Conservation (phyloP, 1,140 invertebrate genomes). For the Chrysopa pallens region DNA sequence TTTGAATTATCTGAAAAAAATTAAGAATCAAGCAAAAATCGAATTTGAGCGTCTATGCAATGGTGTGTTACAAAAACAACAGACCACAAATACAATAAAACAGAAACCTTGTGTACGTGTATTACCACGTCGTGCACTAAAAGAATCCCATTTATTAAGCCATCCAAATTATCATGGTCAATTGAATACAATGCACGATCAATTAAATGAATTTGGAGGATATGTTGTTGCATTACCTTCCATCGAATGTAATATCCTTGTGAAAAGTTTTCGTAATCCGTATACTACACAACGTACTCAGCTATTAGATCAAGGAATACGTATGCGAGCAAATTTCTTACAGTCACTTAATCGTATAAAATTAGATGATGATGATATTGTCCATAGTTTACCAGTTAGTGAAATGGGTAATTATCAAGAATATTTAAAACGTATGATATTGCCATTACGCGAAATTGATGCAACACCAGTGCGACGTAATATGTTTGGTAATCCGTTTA, state of each 20-base stretch:
- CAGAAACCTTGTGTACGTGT: constrained; percentile 38
- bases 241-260: too few relatives aligned
- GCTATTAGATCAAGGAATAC: constrained; percentile 15
- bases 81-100: background rate
- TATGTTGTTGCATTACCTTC: too few relatives aligned
- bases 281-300: too few relatives aligned
- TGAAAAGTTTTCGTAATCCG: too few relatives aligned
- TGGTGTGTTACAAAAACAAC: background rate
- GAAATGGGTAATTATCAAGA: constrained; percentile 98
- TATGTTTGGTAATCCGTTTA: constrained; percentile 96
- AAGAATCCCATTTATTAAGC: constrained; percentile 41
- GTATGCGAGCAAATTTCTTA: constrained; percentile 83
- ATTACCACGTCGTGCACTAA: constrained; percentile 61
- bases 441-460: constrained; percentile 78
- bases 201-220: constrained; percentile 32
- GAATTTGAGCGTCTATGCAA: constrained; percentile 74
- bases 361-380: constrained; percentile 68
- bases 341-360: constrained; percentile 49
- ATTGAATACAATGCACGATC: constrained; percentile 29
- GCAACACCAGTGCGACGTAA: constrained; percentile 79
- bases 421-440: constrained; percentile 77
- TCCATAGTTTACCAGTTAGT: constrained; percentile 79
- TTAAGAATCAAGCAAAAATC: constrained; percentile 84
- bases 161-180: too few relatives aligned
- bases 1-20: constrained; percentile 75